phyloP scores from a whole-genome alignment of 2,113 vertebrate species.

The Pomatostomus ruficeps region DNA sequence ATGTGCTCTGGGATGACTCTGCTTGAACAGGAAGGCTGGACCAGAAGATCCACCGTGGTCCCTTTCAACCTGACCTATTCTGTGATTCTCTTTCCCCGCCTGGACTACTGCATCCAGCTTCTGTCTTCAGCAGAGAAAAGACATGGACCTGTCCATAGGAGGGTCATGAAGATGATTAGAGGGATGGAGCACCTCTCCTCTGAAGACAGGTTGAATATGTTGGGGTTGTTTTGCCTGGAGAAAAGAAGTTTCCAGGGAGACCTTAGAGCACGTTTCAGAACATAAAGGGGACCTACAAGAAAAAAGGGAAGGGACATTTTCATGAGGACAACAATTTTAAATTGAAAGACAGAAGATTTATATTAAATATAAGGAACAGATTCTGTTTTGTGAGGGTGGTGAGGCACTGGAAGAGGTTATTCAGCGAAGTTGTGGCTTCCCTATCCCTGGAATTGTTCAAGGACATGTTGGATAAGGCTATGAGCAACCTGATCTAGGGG shows the following conservation, averaged over 20 bases:
- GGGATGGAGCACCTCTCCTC: not conserved
- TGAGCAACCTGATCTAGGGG: not conserved
- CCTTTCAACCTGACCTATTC: not conserved
- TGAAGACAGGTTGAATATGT: not conserved
- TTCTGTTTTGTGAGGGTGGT: not conserved
- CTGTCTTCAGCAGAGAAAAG: not conserved
- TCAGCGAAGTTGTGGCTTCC: not conserved
- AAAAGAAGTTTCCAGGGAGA: rapidly evolving
- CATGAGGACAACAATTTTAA: rapidly evolving
- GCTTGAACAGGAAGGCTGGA: not conserved
- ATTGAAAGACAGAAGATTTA: not conserved
- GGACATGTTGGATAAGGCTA: not conserved
- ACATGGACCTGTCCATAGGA: not conserved
- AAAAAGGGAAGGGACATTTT: not conserved
- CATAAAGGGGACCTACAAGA: not conserved
- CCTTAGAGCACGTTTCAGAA: not conserved
- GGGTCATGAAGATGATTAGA: not conserved
- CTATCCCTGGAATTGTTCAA: not conserved
- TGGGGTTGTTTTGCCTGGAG: not conserved
- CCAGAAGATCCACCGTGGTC: too few relatives aligned
- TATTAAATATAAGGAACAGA: not conserved
- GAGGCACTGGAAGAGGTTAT: not conserved
- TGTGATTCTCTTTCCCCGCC: not conserved
- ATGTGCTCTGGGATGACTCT: not conserved
- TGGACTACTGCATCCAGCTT: not conserved